phyloP scores from a whole-genome alignment of 2,113 vertebrate species.

The Phodopus roborovskii region DNA sequence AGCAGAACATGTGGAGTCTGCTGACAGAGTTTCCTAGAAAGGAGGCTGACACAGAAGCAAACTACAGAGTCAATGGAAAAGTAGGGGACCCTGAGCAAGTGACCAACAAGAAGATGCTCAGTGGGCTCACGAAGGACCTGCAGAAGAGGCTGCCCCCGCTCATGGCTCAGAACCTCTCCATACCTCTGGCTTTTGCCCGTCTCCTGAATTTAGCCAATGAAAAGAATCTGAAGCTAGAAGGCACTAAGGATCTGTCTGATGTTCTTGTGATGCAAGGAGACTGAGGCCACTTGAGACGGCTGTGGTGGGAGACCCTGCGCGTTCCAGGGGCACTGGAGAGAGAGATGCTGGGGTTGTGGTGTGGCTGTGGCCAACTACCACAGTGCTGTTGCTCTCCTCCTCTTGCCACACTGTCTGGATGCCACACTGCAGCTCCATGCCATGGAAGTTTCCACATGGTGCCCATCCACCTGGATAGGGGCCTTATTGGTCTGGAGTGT shows the following conservation, averaged over 20 bases:
- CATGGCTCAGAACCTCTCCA: constrained; percentile 94
- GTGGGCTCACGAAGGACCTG: constrained; percentile 80
- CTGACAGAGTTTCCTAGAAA: constrained; percentile 71
- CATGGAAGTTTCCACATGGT: neutral
- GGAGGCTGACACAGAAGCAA: neutral
- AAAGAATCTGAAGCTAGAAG: constrained; percentile 89
- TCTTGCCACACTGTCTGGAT: neutral
- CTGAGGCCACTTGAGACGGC: constrained; percentile 1
- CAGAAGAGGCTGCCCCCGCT: constrained; percentile 86
- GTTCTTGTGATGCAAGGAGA: constrained; percentile 81
- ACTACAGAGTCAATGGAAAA: neutral
- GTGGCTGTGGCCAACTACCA: fast-evolving
- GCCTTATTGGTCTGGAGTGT: neutral
- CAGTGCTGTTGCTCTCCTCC: neutral
- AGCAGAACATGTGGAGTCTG: constrained; percentile 94
- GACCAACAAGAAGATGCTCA: constrained; percentile 76
- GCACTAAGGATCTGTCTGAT: constrained; percentile 85
- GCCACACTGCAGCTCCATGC: neutral
- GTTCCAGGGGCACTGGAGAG: neutral
- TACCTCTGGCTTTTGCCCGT: constrained; percentile 93
- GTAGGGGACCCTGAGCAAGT: fast-evolving
- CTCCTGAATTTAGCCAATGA: constrained; percentile 96
- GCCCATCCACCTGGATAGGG: neutral
- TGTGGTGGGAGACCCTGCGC: too few species aligned
- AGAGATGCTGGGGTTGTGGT: neutral